These are phyloP conservation scores for Apolygus lucorum DNA, from an alignment of 1,140 invertebrate species.

Conservation along the genomic window DNA sequence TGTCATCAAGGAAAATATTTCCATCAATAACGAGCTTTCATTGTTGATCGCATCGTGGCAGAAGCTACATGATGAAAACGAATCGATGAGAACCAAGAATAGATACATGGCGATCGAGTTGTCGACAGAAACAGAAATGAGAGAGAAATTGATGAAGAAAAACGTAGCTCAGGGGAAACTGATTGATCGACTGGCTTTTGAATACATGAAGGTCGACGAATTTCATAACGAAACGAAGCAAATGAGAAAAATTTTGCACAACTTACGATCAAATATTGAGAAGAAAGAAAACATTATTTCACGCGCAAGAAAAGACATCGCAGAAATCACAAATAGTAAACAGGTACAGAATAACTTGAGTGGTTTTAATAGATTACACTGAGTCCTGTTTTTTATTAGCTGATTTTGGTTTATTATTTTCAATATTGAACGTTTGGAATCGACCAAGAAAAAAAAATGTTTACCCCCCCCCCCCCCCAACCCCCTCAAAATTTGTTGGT, in stretches of 20 bases:
- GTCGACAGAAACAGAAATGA: not conserved
- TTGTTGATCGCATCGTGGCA: constrained; percentile 1
- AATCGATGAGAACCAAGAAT: not conserved
- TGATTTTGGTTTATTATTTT: too few relatives aligned
- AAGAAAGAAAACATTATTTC: not conserved
- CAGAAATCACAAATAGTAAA: not conserved
- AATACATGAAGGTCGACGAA: not conserved
- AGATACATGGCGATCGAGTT: not conserved
- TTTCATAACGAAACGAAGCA: not conserved
- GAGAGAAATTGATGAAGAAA: not conserved
- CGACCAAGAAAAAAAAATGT: too few relatives aligned
- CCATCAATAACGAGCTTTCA: not conserved
- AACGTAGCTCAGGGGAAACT: not conserved
- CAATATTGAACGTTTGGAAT: too few relatives aligned
- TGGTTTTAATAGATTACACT: too few relatives aligned
- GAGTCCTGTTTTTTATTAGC: too few relatives aligned
- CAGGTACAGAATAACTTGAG: too few relatives aligned
- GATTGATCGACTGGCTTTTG: not conserved
- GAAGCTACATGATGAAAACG: not conserved
- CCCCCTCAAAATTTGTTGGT: too few relatives aligned
- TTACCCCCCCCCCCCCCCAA: too few relatives aligned
- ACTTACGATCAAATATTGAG: not conserved
- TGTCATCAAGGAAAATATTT: not conserved
- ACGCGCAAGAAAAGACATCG: not conserved
- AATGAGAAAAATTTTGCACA: not conserved